Evolutionary conservation across 2,888 invertebrate species (phyloP).

Genomic region (Orchesellides sinensis): DNA sequence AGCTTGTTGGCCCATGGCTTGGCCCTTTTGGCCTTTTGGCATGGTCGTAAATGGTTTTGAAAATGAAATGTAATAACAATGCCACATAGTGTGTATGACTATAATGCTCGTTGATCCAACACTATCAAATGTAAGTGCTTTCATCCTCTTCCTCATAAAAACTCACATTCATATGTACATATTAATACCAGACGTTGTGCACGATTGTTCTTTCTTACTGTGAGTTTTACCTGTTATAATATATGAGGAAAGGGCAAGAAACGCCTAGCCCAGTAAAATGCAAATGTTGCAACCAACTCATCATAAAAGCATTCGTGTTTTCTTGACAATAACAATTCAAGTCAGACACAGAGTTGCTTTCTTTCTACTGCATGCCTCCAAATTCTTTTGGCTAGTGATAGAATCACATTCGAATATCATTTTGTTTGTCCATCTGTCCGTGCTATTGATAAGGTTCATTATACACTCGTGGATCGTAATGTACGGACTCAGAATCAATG

Average conservation of each 20-base stretch:
- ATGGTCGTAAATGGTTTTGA: conserved; percentile 19
- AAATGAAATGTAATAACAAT: conserved; percentile 22
- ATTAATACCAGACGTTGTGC: neutral
- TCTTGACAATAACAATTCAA: conserved; percentile 6
- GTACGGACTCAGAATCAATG: too few relatives aligned
- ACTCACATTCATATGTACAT: neutral
- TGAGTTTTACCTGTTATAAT: too few relatives aligned
- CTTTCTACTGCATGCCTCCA: too few relatives aligned
- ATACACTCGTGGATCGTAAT: too few relatives aligned
- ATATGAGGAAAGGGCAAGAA: conserved; percentile 41
- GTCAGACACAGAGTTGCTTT: conserved; percentile 9
- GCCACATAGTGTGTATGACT: neutral
- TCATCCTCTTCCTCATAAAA: neutral
- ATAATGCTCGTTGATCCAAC: neutral
- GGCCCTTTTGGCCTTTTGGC: too few relatives aligned
- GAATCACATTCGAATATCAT: too few relatives aligned
- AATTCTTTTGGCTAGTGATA: too few relatives aligned
- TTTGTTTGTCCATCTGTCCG: too few relatives aligned
- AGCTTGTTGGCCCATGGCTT: neutral
- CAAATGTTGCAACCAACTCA: conserved; percentile 32
- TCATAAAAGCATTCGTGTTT: neutral
- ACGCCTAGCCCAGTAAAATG: conserved; percentile 55
- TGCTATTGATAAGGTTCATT: too few relatives aligned
- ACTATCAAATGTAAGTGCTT: neutral
- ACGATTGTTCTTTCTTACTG: too few relatives aligned